Conservation (phyloP, 2,113 vertebrate species). For the Columbina picui region DNA sequence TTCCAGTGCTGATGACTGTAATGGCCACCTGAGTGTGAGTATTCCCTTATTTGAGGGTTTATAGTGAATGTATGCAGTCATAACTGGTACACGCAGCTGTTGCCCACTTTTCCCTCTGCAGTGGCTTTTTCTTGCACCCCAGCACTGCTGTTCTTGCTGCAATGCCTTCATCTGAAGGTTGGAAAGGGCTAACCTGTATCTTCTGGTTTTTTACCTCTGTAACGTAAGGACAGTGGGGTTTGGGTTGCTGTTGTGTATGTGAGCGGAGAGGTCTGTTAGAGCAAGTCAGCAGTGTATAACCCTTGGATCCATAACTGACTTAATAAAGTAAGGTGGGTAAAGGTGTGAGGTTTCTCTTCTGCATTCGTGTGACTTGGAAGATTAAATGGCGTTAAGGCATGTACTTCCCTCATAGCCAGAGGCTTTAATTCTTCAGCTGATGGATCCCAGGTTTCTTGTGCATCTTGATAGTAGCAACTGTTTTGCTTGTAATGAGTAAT, state of each 20-base stretch:
- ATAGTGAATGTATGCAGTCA: neutral
- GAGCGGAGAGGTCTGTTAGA: neutral
- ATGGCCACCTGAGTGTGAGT: neutral
- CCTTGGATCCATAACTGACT: neutral
- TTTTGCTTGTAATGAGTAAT: neutral
- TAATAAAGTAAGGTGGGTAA: neutral
- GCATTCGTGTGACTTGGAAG: neutral
- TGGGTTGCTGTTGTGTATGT: neutral
- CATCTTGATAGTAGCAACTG: neutral
- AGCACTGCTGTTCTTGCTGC: neutral
- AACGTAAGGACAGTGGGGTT: neutral
- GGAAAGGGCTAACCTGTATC: neutral
- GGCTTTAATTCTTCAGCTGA: neutral
- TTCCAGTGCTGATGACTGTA: neutral
- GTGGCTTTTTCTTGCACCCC: neutral
- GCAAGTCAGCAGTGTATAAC: neutral
- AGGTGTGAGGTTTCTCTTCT: neutral
- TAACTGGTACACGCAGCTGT: neutral
- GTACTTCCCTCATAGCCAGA: neutral
- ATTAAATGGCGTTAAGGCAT: neutral
- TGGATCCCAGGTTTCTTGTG: neutral
- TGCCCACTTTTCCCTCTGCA: neutral
- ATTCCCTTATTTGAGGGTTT: neutral
- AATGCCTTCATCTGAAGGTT: neutral
- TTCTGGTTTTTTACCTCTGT: neutral